Base-by-base conservation (phyloP, 2,797 vertebrate genomes). In the Molossus molossus region DNA sequence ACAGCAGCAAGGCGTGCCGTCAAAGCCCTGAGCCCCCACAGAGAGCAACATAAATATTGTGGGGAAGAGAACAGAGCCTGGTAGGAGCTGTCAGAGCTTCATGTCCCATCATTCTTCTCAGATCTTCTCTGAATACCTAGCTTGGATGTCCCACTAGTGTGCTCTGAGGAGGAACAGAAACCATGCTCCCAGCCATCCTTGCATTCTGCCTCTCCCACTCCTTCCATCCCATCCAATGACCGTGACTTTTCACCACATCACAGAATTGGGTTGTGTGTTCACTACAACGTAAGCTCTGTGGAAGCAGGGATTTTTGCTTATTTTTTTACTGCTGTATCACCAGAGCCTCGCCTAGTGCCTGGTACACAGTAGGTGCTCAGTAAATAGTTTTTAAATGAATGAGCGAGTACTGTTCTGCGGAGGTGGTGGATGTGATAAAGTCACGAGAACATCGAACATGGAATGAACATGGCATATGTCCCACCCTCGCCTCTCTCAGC, bases 401-500 rank as follows among this genome's bases (percentile, higher is more conserved):
- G 13, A 72, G 18, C 64, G 60, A 33, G 18, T 87, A 60, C 37
- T 60, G 4, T 17, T 79, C 58, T 58, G 27, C 45, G 53, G 37
- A 94, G n/a, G n/a, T 40, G n/a, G n/a, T 40, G 72, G 40, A 62
- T 90, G 82, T 87, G 27, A 83, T n/a, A 45, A 90, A 90, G 55
- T 37, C 13, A 10, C 40, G 83, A 64, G 9, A 80, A n/a, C 8
- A n/a, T 8, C 0, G 12, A 60, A 15, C 6, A 48, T 1, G 37
- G 29, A 80, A 73, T 70, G 60, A 40, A 29, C 65, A 48, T 14
- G 37, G 1, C 37, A 67, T 23, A 20, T 29, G 9, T 67, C n/a
- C 60, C n/a, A n/a, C 11, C 37, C 37, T 45, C 9, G 27, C 37
- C 57, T 18, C 6, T 37, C 76, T 83, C 17, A 48, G 18, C 67